Evolutionary conservation across 1,140 invertebrate genomes (phyloP).

Genomic region (Penaeus vannamei): DNA sequence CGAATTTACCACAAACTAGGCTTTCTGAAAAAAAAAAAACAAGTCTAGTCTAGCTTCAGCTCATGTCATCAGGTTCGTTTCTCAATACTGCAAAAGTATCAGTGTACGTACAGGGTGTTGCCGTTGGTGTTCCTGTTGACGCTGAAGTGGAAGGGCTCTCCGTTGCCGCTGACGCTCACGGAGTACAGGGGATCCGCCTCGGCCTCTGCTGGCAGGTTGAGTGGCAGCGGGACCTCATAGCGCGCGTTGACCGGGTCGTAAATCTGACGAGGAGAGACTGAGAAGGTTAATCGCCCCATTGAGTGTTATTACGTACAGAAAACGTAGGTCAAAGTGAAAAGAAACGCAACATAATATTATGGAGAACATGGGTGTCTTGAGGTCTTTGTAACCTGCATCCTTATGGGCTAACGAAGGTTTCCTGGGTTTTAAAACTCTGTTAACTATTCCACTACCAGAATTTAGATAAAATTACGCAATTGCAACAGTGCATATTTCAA

Average conservation of each 20-base stretch:
- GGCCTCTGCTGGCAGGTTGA: constrained; percentile 35
- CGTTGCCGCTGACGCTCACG: constrained; percentile 26
- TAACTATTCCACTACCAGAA: too few relatives aligned
- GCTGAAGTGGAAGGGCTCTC: constrained; percentile 70
- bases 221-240: constrained; percentile 41
- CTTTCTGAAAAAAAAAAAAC: too few relatives aligned
- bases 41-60: too few relatives aligned
- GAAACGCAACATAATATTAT: too few relatives aligned
- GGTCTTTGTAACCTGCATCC: too few relatives aligned
- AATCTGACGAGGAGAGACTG: constrained; percentile 31
- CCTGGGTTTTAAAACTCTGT: too few relatives aligned
- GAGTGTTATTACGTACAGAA: background rate
- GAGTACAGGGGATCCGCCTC: background rate
- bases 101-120: constrained; percentile 27
- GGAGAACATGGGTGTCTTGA: too few relatives aligned
- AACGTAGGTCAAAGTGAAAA: background rate
- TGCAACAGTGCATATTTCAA: too few relatives aligned
- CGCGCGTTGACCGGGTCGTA: constrained; percentile 24
- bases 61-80: too few relatives aligned
- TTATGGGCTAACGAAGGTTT: too few relatives aligned
- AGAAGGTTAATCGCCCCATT: background rate
- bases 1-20: too few relatives aligned
- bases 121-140: constrained; percentile 67
- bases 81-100: background rate
- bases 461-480: too few relatives aligned